Base-by-base conservation (phyloP, 2,113 vertebrate genomes). In the Phalacrocorax aristotelis region DNA sequence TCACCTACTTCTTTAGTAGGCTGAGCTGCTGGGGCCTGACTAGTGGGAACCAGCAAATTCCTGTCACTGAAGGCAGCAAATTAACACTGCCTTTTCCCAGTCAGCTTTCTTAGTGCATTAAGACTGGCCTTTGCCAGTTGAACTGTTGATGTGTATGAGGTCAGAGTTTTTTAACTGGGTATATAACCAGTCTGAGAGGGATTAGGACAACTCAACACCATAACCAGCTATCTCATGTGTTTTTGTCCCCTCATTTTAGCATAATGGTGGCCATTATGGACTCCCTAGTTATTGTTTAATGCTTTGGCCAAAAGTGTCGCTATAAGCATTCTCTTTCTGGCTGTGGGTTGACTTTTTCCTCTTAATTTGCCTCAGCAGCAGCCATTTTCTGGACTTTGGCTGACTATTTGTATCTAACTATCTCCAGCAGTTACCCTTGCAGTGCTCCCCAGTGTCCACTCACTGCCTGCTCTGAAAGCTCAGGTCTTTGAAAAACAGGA, bases 71-170 rank as follows among this genome's bases (percentile, higher is more conserved):
- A 87, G 70, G 83, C 77, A 95, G 90, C 27, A 91, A 87, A 93
- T 92, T 92, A 91, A 82, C 46, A 57, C 34, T 61, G 65, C 81
- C 80, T 97, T 93, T 79, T 52, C 65, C 71, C 89, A 76, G 65
- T 78, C 69, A 89, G 55, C 68, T 79, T 87, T 57, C 89, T 74
- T 82, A 46, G 46, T 92, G 65, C 52, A 79, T 94, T 93, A 91
- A 80, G 77, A 65, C 62, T 76, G 81, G 77, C 89, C 91, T 96
- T 96, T 95, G 87, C 90, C 65, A n/a, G 78, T 75, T n/a, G 77
- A 95, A 69, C 65, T 97, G 91, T 82, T 94, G 87, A 89, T 91
- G 84, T 87, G 29, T 79, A 69, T 69, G 52, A 95, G 44, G 60
- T 80, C 54, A 76, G 61, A 88, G 72, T 42, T 90, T 87, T 95